These are phyloP conservation scores for Corythaixoides concolor DNA, from an alignment of 2,113 vertebrate genomes.

Conservation along the genomic window DNA sequence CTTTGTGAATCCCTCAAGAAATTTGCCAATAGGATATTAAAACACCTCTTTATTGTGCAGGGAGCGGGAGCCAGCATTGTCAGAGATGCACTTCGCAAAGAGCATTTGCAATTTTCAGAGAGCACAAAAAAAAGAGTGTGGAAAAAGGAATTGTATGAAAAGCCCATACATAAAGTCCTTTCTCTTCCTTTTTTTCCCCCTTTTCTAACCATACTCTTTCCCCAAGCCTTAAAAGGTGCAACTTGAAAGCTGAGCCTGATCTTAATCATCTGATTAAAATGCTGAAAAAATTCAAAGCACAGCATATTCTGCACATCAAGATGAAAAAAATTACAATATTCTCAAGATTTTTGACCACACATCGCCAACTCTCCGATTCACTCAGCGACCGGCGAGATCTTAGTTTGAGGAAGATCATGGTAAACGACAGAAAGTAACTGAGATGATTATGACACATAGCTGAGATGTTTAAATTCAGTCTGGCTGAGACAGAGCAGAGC, in stretches of 20 bases:
- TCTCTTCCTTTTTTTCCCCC: background rate
- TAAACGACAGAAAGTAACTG: background rate
- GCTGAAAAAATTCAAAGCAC: background rate
- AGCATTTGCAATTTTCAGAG: background rate
- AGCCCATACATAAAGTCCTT: background rate
- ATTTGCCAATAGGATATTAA: background rate
- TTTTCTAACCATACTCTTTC: background rate
- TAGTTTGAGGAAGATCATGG: background rate
- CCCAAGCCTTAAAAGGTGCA: background rate
- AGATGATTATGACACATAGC: rapidly evolving
- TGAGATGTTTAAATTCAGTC: background rate
- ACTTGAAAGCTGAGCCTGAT: background rate
- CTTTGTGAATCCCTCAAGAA: background rate
- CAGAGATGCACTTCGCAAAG: background rate
- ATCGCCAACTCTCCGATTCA: rapidly evolving
- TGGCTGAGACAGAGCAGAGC: background rate
- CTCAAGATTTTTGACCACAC: background rate
- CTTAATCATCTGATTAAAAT: background rate
- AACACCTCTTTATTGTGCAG: background rate
- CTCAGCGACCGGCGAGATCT: background rate
- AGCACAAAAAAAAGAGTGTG: background rate
- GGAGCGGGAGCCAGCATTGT: background rate
- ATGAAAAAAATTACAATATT: background rate
- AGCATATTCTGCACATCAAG: background rate
- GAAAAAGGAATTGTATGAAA: background rate